Evolutionary conservation across 2,797 vertebrate genomes (phyloP), one percentile per base, ranked within the genome.

Genomic region (Brachymystax lenok): DNA sequence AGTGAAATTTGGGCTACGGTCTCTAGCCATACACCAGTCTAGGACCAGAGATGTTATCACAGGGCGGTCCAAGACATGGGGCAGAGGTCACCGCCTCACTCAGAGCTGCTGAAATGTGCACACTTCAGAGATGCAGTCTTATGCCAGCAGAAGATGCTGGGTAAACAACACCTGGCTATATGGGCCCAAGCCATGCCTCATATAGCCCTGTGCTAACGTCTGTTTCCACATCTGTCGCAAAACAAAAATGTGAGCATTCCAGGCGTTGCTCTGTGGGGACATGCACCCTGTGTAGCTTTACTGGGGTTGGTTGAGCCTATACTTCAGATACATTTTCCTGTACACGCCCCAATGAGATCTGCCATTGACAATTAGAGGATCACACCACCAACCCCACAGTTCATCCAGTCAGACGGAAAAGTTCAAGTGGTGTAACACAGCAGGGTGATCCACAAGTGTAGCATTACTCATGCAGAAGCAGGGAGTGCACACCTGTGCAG

Each of bases 131-230:
- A 67, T 5, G 24, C 13, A 14, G 63, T n/a, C 12, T 54, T 6
- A 27, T 30, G 10, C 24, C 63, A 66, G 56, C 56, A 61, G 2
- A 21, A 61, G 59, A 61, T 16, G 13, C 24, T 66, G 28, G 28
- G 64, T 67, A 7, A 33, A 28, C 28, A 67, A 17, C 28, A 67
- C 56, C n/a, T 59, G 56, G 5, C 56, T 19, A 4, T 59, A 21
- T 46, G 40, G 10, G 2, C 56, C 8, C 56, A 21, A 7, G 16
- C n/a, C 19, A 59, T 59, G 56, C 56, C 56, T 59, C 54, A 73
- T 40, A 70, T 30, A 78, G 33, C 66, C 72, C 81, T 79, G 74
- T 24, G 74, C 77, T 78, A 84, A 87, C 84, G 86, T 85, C 54
- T 71, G 16, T 79, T 87, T 79, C 40, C 59, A 76, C 76, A 82